phyloP scores from a whole-genome alignment of 2,888 invertebrate species.

The Drosophila tanythrix region DNA sequence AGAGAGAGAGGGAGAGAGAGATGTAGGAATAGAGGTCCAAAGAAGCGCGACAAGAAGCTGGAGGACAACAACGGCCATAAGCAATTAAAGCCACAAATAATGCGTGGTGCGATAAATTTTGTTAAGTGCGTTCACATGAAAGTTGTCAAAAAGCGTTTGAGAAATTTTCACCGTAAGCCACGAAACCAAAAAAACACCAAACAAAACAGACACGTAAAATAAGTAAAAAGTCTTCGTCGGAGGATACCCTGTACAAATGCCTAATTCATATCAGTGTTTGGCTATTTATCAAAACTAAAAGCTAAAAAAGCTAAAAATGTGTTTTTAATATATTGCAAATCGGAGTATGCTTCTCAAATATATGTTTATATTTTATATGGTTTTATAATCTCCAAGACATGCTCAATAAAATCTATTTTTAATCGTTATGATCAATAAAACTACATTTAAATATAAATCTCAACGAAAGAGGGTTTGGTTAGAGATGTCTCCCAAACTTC shows the following conservation, averaged over 20 bases:
- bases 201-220: background rate
- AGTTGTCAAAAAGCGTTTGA: slow-evolving; percentile 82
- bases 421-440: background rate
- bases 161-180: slow-evolving; percentile 68
- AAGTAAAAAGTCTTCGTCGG: too few species aligned
- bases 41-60: slow-evolving; percentile 64
- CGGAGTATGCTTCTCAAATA: background rate
- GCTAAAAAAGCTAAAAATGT: background rate
- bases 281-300: background rate
- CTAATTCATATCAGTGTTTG: background rate
- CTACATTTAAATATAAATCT: background rate
- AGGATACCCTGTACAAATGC: background rate
- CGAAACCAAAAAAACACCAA: slow-evolving; percentile 4
- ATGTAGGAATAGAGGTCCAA: background rate
- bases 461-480: background rate
- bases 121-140: slow-evolving; percentile 81
- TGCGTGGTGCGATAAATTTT: slow-evolving; percentile 77
- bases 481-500: background rate
- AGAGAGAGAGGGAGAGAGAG: background rate
- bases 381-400: background rate
- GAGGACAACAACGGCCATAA: slow-evolving; percentile 57
- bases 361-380: background rate
- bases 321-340: background rate
- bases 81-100: slow-evolving; percentile 81
- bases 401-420: background rate